Base-by-base conservation (phyloP, 2,113 vertebrate genomes). In the Hydropotes inermis region DNA sequence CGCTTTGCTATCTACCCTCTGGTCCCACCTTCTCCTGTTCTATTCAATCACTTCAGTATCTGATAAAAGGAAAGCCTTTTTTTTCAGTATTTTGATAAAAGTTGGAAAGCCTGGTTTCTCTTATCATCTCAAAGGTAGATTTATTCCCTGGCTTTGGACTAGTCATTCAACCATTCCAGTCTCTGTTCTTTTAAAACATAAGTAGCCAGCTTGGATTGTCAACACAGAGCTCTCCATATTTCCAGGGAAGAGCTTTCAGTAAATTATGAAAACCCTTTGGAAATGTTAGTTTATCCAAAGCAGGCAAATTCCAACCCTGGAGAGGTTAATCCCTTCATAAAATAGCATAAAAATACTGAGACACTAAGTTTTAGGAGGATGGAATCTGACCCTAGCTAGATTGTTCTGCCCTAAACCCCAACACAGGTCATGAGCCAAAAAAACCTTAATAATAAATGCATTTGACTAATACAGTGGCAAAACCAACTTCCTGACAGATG, bases 261-360 rank as follows among this genome's bases (percentile, higher is more conserved):
- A 92, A 90, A 86, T 94, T 85, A 57, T 28, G 52, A 86, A 89
- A 96, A 88, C 76, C 23, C 67, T 70, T 82, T 86, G 85, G 64
- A 96, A 94, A 33, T 52, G 52, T 78, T 60, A 39, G 54, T 95
- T 93, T 91, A 82, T 76, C 90, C 85, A 96, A 91, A 94, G 33
- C 60, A 97, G 81, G 67, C 58, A 96, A 96, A 97, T 97, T 97
- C 90, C 97, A 95, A 93, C n/a, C 33, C 39, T 54, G 70, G 74
- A 54, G 67, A 94, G 93, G 78, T 96, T 93, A 97, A 97, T 95
- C 74, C 90, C 93, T 92, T 83, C 55, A 64, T 90, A 92, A 97
- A 95, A 94, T 11, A 82, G 57, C 58, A 86, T 70, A 91, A 96
- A 95, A 95, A 95, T 52, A 79, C 27, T 5, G 33, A 96, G 50